These are phyloP conservation scores for Caranx melampygus DNA, from an alignment of 2,113 vertebrate species.

Conservation along the genomic window DNA sequence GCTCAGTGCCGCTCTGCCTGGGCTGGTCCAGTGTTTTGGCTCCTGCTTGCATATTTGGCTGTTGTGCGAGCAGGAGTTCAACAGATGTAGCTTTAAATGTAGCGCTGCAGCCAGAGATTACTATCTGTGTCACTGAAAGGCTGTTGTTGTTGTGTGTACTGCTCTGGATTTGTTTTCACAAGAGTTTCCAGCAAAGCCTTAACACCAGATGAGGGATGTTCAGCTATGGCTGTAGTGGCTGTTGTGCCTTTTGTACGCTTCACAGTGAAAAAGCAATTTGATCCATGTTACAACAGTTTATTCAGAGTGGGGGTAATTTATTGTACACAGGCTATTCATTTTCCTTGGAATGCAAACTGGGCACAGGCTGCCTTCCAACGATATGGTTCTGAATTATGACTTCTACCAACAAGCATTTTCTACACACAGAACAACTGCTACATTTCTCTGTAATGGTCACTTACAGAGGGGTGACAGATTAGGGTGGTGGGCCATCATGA, in stretches of 20 bases:
- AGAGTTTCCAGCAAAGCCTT: constrained; percentile 52
- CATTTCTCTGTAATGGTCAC: constrained; percentile 17
- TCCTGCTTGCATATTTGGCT: constrained; percentile 45
- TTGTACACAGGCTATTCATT: constrained; percentile 64
- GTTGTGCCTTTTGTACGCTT: constrained; percentile 54
- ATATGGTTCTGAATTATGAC: constrained; percentile 65
- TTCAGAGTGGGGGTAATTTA: constrained; percentile 67
- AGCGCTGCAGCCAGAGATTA: constrained; percentile 63
- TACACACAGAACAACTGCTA: constrained; percentile 12
- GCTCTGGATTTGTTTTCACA: constrained; percentile 61
- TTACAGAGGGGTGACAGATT: constrained; percentile 20
- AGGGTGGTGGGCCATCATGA: background rate
- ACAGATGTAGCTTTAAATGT: constrained; percentile 70
- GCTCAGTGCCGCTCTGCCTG: constrained; percentile 14
- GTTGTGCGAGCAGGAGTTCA: constrained; percentile 66
- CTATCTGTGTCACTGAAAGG: constrained; percentile 60
- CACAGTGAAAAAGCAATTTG: constrained; percentile 64
- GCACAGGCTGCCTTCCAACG: constrained; percentile 49
- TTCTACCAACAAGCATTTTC: constrained; percentile 40
- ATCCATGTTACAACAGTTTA: constrained; percentile 68
- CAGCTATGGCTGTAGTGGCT: constrained; percentile 34
- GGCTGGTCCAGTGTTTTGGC: constrained; percentile 26
- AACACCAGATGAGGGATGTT: constrained; percentile 56
- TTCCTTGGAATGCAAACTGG: constrained; percentile 65
- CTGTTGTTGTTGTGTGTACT: constrained; percentile 47